phyloP scores from a whole-genome alignment of 2,797 vertebrate genomes.

The Australoheros facetus region DNA sequence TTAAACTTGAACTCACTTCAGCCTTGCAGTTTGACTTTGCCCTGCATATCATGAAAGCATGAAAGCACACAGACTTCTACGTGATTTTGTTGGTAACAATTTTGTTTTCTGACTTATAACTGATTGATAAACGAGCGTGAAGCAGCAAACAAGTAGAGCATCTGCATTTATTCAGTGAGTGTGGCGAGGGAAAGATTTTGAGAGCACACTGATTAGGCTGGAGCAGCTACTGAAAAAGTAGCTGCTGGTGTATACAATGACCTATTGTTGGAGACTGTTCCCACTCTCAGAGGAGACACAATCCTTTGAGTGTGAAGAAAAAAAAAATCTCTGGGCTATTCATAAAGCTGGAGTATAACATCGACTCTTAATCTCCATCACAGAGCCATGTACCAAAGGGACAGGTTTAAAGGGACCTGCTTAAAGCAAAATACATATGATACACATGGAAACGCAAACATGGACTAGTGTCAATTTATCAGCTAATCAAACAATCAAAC shows the following conservation, averaged over 20 bases:
- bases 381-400: constrained; percentile 46
- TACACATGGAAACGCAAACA: constrained; percentile 13
- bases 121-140: neutral
- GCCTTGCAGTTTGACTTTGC: constrained; percentile 32
- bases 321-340: constrained; percentile 71
- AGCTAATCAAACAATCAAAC: neutral
- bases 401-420: constrained; percentile 55
- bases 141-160: constrained; percentile 7
- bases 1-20: constrained; percentile 25
- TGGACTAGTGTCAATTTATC: constrained; percentile 23
- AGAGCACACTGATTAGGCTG: constrained; percentile 45
- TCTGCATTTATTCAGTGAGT: constrained; percentile 4
- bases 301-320: constrained; percentile 78
- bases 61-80: neutral
- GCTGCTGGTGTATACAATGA: constrained; percentile 73
- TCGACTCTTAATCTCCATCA: constrained; percentile 47
- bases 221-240: constrained; percentile 55
- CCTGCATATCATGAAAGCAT: constrained; percentile 4
- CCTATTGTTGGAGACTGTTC: constrained; percentile 77
- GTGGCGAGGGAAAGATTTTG: constrained; percentile 8
- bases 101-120: neutral
- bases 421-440: constrained; percentile 28
- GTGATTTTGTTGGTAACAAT: constrained; percentile 12
- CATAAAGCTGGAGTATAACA: constrained; percentile 73
- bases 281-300: constrained; percentile 57